Evolutionary conservation across 2,888 invertebrate genomes (phyloP), one percentile per base, ranked within the genome.

Genomic region (Silvanus unidentatus): DNA sequence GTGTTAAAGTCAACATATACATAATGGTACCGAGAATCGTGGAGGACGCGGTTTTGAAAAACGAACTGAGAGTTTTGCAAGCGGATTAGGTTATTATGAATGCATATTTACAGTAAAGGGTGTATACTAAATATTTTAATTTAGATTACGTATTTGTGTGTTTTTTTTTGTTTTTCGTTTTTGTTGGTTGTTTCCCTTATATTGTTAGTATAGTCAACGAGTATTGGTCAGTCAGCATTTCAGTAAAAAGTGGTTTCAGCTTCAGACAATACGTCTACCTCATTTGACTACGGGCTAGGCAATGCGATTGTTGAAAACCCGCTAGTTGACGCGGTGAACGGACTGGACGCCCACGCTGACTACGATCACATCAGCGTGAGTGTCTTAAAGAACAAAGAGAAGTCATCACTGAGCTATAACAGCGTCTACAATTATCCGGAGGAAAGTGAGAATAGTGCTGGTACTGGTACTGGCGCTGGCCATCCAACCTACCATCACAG

Each of bases 171-270:
- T 32, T 12, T 3, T 3, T 32, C 32, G 13, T 32, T 32, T 9
- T 42, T 45, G 14, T 32, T 39, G 3, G n/a, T 15, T 35, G 3
- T 37, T 37, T 15, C 37, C 37, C 14, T 37, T 37, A n/a, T 37
- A 37, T 37, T 37, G 37, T 37, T 37, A 37, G 37, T 16, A 16
- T 37, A 15, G 10, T 12, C 37, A 11, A 11, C 16, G 37, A 37
- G 6, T 11, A 16, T 13, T 37, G 16, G 16, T n/a, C 37, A 37
- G 61, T 61, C 64, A 67, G 68, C 69, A 75, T 77, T 77, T 70
- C 75, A 77, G 77, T 77, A 73, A 77, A 32, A 77, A 74, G 76
- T 77, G 72, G 75, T 79, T 70, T 77, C 78, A 65, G 75, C 78
- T 65, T 73, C 75, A 60, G 76, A 77, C 69, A 76, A 77, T 69